phyloP scores from a whole-genome alignment of 92 coral and sea anemone genomes.

The Montipora capitata region DNA sequence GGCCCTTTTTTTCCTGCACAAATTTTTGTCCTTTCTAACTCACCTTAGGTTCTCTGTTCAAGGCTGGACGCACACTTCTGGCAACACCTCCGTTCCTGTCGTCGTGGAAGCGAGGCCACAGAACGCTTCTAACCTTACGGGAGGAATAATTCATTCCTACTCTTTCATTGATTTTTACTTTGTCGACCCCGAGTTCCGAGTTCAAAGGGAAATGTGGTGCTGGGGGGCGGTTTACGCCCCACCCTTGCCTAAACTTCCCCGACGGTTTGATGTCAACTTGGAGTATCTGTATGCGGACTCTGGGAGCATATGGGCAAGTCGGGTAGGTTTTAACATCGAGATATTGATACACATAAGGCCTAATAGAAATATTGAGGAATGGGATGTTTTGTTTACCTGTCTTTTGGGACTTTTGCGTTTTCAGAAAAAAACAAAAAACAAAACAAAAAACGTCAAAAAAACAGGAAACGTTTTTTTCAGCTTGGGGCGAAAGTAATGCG shows the following conservation, averaged over 20 bases:
- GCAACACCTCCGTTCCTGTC: conserved; percentile 44
- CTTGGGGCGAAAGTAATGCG: no score
- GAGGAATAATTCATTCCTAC: conserved; percentile 43
- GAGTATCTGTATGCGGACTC: conserved; percentile 20
- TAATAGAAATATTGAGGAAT: no score
- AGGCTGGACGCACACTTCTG: conserved; percentile 48
- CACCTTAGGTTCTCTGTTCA: conserved; percentile 43
- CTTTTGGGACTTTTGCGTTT: no score
- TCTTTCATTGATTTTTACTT: conserved; percentile 45
- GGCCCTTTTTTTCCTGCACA: no score
- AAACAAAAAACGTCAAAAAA: no score
- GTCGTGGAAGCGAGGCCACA: conserved; percentile 51
- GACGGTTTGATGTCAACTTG: conserved; percentile 55
- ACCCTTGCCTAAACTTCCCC: conserved; percentile 47
- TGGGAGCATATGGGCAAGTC: conserved; percentile 12
- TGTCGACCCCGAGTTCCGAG: conserved; percentile 28
- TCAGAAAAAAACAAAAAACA: no score
- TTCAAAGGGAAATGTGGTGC: conserved; percentile 45
- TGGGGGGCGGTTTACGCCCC: conserved; percentile 50
- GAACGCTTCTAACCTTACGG: conserved; percentile 7
- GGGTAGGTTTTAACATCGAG: conserved; percentile 25
- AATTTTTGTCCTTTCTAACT: neutral
- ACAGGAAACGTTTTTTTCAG: no score
- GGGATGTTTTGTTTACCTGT: no score
- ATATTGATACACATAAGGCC: no score